Evolutionary conservation across 2,888 invertebrate species (phyloP).

Genomic region (Monochamus alternatus): DNA sequence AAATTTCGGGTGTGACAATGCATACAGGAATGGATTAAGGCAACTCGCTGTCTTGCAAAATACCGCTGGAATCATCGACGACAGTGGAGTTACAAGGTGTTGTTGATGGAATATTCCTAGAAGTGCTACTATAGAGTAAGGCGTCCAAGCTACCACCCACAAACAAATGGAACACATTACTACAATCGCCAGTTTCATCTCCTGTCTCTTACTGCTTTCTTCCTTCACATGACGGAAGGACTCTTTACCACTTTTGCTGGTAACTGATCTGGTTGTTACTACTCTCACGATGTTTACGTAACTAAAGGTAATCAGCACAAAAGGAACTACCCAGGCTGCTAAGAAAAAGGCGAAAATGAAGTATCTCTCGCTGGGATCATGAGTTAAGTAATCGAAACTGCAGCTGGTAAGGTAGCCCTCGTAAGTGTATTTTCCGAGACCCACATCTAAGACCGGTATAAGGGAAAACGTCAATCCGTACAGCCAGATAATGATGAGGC

Average conservation of each 20-base stretch:
- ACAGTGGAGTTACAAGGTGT: slow-evolving; percentile 78
- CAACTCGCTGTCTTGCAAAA: slow-evolving; percentile 89
- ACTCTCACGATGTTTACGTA: slow-evolving; percentile 82
- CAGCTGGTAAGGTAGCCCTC: slow-evolving; percentile 90
- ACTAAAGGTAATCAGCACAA: slow-evolving; percentile 81
- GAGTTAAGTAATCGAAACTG: slow-evolving; percentile 88
- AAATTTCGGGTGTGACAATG: slow-evolving; percentile 85
- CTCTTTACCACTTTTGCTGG: slow-evolving; percentile 43
- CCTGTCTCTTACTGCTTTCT: slow-evolving; percentile 80
- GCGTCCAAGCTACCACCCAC: slow-evolving; percentile 89
- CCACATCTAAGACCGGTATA: slow-evolving; percentile 81
- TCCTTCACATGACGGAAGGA: slow-evolving; percentile 76
- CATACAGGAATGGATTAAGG: slow-evolving; percentile 86
- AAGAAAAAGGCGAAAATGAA: slow-evolving; percentile 85
- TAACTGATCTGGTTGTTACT: slow-evolving; percentile 69
- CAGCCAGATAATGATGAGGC: slow-evolving; percentile 79
- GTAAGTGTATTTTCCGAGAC: slow-evolving; percentile 84
- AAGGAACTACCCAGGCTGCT: slow-evolving; percentile 84
- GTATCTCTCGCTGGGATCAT: slow-evolving; percentile 74
- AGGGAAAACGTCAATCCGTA: slow-evolving; percentile 81
- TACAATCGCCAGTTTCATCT: slow-evolving; percentile 80
- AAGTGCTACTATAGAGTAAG: slow-evolving; percentile 84
- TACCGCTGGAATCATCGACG: slow-evolving; percentile 84
- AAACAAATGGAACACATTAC: slow-evolving; percentile 81
- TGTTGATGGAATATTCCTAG: slow-evolving; percentile 81